Evolutionary conservation across 2,113 vertebrate species (phyloP).

Genomic region (Siphamia tubifer): DNA sequence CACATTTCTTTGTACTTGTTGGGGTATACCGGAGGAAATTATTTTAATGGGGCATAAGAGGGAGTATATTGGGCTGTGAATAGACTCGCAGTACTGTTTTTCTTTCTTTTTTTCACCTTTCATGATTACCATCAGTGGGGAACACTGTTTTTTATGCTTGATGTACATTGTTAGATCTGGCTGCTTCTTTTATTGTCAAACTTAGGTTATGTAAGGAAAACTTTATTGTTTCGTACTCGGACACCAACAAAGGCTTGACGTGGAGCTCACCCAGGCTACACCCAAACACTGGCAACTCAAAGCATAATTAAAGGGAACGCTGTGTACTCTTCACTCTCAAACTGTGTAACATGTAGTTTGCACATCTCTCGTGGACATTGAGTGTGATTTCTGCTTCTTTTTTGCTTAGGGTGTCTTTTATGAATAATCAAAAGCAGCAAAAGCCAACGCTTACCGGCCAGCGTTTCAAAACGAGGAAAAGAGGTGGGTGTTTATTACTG

Average conservation of each 20-base stretch:
- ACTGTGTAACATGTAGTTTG: not conserved
- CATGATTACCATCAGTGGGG: too few species aligned
- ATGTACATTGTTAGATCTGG: too few species aligned
- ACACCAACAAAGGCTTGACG: too few species aligned
- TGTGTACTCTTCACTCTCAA: not conserved
- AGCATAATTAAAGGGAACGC: not conserved
- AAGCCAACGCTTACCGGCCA: constrained; percentile 99
- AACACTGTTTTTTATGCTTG: too few species aligned
- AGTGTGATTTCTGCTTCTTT: not conserved
- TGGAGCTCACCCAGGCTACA: not conserved
- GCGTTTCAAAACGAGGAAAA: constrained; percentile 99
- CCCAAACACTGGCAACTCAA: not conserved
- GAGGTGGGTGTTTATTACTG: constrained; percentile 79
- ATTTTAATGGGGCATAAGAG: too few species aligned
- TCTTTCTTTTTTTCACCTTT: too few species aligned
- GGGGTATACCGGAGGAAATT: too few species aligned
- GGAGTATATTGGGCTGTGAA: too few species aligned
- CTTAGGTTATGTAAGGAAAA: not conserved
- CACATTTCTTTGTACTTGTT: too few species aligned
- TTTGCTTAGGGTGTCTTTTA: constrained; percentile 99
- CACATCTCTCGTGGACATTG: not conserved
- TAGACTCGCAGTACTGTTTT: too few species aligned
- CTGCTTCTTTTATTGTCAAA: too few species aligned
- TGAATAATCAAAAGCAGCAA: constrained; percentile 99
- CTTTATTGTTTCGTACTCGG: not conserved